phyloP scores from a whole-genome alignment of 2,888 invertebrate species.

The Portevinia maculata region DNA sequence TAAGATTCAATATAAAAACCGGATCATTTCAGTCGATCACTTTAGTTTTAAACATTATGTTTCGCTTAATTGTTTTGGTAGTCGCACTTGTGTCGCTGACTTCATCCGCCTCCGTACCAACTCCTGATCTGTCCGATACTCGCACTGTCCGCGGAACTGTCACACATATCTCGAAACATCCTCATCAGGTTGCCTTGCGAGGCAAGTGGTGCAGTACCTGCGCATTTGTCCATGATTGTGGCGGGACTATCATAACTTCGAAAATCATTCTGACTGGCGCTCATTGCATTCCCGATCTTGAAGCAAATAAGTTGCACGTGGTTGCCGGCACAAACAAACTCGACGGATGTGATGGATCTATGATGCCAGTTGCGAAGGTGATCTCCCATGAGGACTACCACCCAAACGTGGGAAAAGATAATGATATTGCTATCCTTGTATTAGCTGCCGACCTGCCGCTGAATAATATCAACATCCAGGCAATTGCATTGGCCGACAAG shows the following conservation, averaged over 20 bases:
- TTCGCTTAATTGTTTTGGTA: too few species aligned
- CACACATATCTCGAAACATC: constrained; percentile 81
- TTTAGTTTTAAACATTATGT: too few species aligned
- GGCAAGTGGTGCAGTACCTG: constrained; percentile 71
- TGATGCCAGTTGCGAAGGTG: constrained; percentile 5
- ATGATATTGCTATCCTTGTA: constrained; percentile 25
- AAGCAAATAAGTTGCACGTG: neutral
- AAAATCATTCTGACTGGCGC: constrained; percentile 82
- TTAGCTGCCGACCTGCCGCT: constrained; percentile 8
- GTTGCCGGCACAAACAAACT: constrained; percentile 38
- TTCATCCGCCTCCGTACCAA: too few species aligned
- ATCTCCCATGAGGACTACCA: constrained; percentile 38
- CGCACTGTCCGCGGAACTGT: constrained; percentile 82
- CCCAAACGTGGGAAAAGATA: constrained; percentile 18
- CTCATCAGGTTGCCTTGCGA: constrained; percentile 83
- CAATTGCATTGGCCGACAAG: constrained; percentile 80
- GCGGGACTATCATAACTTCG: constrained; percentile 81
- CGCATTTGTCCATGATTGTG: constrained; percentile 81
- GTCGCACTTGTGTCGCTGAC: too few species aligned
- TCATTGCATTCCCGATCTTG: constrained; percentile 79
- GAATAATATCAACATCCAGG: neutral
- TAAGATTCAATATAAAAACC: too few species aligned
- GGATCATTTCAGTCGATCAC: too few species aligned
- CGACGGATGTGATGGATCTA: constrained; percentile 4
- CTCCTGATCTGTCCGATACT: too few species aligned